Base-by-base conservation (phyloP, 2,113 vertebrate genomes). In the Phylloscopus trochilus region DNA sequence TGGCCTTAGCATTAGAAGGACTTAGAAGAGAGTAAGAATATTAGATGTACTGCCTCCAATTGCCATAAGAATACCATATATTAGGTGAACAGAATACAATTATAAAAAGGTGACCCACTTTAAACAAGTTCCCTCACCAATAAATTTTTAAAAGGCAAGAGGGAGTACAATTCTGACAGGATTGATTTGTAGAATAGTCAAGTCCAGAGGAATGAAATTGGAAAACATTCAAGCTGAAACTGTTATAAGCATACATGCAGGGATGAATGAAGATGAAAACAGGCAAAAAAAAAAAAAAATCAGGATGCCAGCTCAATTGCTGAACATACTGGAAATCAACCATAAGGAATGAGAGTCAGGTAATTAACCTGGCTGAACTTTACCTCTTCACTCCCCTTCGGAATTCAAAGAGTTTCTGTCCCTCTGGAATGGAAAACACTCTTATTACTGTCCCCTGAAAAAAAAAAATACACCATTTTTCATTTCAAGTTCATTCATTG, bases 361-460 rank as follows among this genome's bases (percentile, higher is more conserved):
- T 24, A n/a, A 87, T 55, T 33, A 73, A 62, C 52, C 24, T 26
- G 43, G 35, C 2, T n/a, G 15, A 59, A 90, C 63, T 53, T 96
- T 97, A 99, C 99, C 99, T 99, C 95, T 99, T 99, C 67, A 99
- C 99, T 95, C 99, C 99, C 95, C 99, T 98, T 86, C 99, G 98
- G 97, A 99, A 99, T 98, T 99, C 99, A 95, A 99, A 99, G 82
- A 99, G 98, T 95, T 99, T 99, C 97, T 99, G 99, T 93, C 99
- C 99, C 89, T 99, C 99, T 96, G 99, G 99, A 98, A 99, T 99
- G 91, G 99, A 99, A 98, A 99, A 99, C 77, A 99, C 99, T 56
- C 99, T 98, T 80, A 99, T 99, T 96, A 99, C 99, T 23, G 99
- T 99, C 77, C 99, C 99, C 99, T 99, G 93, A 5, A 82, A 91